Evolutionary conservation across 2,113 vertebrate species (phyloP), one percentile per base, ranked within the genome.

Genomic region (Syngnathoides biaculeatus): DNA sequence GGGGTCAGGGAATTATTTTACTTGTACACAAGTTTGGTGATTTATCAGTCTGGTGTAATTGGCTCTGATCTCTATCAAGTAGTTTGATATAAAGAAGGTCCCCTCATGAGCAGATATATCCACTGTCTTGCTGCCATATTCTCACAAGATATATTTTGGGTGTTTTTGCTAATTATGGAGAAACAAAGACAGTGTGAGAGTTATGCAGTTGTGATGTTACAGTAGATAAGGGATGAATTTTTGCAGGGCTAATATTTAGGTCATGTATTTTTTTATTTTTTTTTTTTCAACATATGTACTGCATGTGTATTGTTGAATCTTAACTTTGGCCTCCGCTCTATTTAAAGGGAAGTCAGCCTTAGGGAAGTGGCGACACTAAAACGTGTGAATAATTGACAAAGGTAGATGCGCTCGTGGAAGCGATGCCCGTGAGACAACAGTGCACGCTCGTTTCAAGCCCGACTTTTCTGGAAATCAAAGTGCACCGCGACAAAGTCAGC

Each of bases 351-450:
- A 78, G 74, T 67, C 76, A 56, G 79, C 86, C 78, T 81, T 79
- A 84, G 78, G 85, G 83, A 71, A 82, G 68, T 59, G 75, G 80
- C 80, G 85, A 81, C 84, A 64, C 83, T 86, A 87, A 84, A 78
- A 89, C 88, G 87, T 87, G 83, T 89, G 79, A 86, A 88, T 89
- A 91, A 91, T 91, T 89, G 87, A 89, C 90, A 91, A 88, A 91
- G 90, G 89, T 84, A 27, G 80, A 82, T 79, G 81, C 89, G 87
- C 90, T 88, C 85, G 84, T 82, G 20, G 8, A 2, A 22, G 56
- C 70, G 58, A 42, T 70, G 73, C 83, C 79, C 77, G 71, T 58
- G 72, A 81, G 89, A 89, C 83, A 83, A 77, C 68, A 43, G 77
- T 79, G 87, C 89, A 90, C 88, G 84, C 88, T 89, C 87, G 89